These are phyloP conservation scores for Tadarida brasiliensis DNA, from an alignment of 2,797 vertebrate genomes.

Conservation along the genomic window DNA sequence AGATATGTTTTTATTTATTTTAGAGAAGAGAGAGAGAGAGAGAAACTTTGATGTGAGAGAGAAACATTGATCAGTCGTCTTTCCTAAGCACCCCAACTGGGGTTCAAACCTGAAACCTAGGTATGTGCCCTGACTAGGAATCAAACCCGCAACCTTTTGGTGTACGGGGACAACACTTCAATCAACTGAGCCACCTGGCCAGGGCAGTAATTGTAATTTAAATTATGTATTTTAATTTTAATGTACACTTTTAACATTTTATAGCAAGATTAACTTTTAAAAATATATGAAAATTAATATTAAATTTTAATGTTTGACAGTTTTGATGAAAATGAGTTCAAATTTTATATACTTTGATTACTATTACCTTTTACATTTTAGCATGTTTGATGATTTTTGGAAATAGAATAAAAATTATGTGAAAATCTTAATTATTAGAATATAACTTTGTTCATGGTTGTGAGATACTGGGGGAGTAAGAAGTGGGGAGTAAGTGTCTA, in stretches of 20 bases:
- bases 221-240: constrained; percentile 13
- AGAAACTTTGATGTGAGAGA: no score
- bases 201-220: not conserved
- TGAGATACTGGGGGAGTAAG: not conserved
- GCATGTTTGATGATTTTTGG: not conserved
- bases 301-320: not conserved
- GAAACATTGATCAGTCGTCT: no score
- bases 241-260: not conserved
- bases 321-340: not conserved
- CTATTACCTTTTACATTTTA: not conserved
- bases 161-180: no score
- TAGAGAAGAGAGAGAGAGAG: no score
- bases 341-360: not conserved
- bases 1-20: no score
- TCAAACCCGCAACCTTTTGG: no score
- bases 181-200: no score
- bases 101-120: no score
- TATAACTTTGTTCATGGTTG: constrained; percentile 14
- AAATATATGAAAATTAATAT: not conserved
- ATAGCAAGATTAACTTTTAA: not conserved
- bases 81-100: no score
- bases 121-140: no score
- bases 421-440: constrained; percentile 21
- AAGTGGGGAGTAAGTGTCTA: not conserved
- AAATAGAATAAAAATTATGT: constrained; percentile 3